These are phyloP conservation scores for Saimiri boliviensis DNA, from an alignment of 2,113 vertebrate genomes.

Conservation along the genomic window DNA sequence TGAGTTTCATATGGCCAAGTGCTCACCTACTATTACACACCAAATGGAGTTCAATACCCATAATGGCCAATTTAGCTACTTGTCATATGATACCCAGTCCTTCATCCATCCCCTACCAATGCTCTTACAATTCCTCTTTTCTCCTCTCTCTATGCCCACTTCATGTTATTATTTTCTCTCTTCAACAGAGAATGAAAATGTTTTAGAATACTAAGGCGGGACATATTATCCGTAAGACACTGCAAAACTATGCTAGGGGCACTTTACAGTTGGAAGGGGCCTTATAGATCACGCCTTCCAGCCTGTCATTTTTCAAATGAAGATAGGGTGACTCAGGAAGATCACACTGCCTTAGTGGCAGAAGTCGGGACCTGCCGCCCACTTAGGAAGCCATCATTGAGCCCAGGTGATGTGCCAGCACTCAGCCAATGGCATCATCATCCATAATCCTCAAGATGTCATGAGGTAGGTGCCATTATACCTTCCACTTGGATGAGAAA, in stretches of 20 bases:
- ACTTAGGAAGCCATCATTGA: background rate
- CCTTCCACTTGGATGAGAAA: background rate
- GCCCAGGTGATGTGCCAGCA: background rate
- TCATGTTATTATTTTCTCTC: constrained; percentile 40
- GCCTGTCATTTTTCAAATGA: background rate
- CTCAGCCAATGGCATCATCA: background rate
- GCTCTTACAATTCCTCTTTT: background rate
- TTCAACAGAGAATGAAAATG: constrained; percentile 27
- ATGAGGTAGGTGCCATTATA: background rate
- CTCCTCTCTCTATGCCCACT: constrained; percentile 41
- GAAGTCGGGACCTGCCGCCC: background rate
- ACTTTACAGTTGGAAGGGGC: background rate
- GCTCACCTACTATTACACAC: constrained; percentile 49
- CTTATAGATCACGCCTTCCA: background rate
- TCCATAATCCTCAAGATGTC: background rate
- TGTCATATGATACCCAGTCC: constrained; percentile 22
- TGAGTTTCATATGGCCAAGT: constrained; percentile 48
- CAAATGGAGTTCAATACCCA: constrained; percentile 39
- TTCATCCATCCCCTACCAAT: background rate
- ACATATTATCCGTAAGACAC: background rate
- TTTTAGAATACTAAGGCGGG: constrained; percentile 12
- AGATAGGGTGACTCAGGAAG: background rate
- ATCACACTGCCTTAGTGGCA: background rate
- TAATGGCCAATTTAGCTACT: constrained; percentile 62
- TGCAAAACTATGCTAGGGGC: background rate